A percentile compares a stretch with the other conserved stretches of the same genome.
Conservation (phyloP, 1,140 invertebrate genomes). For the Orius insidiosus region DNA sequence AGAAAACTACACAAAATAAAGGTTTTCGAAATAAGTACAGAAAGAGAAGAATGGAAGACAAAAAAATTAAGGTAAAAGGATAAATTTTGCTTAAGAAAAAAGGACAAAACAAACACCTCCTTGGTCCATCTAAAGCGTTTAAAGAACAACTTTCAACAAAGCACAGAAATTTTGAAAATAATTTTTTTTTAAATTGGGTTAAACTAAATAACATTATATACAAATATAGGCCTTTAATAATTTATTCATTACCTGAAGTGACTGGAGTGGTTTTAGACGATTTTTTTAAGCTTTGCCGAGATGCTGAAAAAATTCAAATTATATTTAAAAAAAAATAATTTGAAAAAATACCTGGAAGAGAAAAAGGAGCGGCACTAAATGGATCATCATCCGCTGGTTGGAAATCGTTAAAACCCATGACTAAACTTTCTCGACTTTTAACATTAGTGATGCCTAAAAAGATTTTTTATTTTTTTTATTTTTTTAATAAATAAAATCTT, state of each 20-base stretch:
- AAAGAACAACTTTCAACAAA: too few relatives aligned
- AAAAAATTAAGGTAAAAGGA: too few relatives aligned
- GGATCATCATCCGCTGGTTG: slow-evolving; percentile 21
- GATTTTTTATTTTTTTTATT: slow-evolving; percentile 2
- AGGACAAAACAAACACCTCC: too few relatives aligned
- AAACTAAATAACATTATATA: neutral
- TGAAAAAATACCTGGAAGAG: slow-evolving; percentile 27
- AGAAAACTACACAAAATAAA: too few relatives aligned
- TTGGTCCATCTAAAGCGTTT: too few relatives aligned
- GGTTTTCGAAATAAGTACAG: too few relatives aligned
- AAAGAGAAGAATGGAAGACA: too few relatives aligned
- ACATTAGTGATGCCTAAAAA: slow-evolving; percentile 49
- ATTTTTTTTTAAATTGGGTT: neutral
- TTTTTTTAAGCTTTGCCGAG: slow-evolving; percentile 16
- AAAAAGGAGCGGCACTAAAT: slow-evolving; percentile 39
- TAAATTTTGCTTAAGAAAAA: too few relatives aligned
- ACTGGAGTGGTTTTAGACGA: slow-evolving; percentile 10
- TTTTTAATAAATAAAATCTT: slow-evolving; percentile 26
- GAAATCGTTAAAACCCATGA: slow-evolving; percentile 22
- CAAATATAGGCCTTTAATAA: too few relatives aligned
- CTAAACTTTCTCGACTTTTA: slow-evolving; percentile 55
- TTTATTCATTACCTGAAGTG: slow-evolving; percentile 16
- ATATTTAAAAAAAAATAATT: neutral
- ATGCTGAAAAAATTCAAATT: slow-evolving; percentile 13
- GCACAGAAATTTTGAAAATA: neutral